These are phyloP conservation scores for Drosophila athabasca DNA, from an alignment of 1,140 invertebrate genomes.

Conservation along the genomic window DNA sequence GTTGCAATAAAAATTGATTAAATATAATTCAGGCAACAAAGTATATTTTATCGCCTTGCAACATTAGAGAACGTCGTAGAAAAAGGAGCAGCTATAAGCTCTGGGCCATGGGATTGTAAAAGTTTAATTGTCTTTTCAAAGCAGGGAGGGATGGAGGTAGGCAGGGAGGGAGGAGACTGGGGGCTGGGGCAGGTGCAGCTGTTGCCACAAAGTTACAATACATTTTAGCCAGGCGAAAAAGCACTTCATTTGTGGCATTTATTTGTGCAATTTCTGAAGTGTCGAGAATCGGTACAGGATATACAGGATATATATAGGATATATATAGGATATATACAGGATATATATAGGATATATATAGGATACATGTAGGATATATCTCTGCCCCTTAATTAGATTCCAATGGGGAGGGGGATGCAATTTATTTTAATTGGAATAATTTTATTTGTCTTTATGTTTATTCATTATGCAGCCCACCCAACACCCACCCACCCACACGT, in stretches of 20 bases:
- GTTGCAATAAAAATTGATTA: constrained; percentile 77
- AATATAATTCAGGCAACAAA: constrained; percentile 80
- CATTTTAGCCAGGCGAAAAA: constrained; percentile 41
- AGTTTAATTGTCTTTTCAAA: constrained; percentile 65
- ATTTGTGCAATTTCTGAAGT: constrained; percentile 10
- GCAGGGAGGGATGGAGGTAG: background rate
- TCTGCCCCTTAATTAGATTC: constrained; percentile 62
- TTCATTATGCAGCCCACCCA: constrained; percentile 77
- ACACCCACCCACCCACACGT: no score
- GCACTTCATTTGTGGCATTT: constrained; percentile 67
- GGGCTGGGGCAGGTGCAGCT: background rate
- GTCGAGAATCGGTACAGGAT: no score
- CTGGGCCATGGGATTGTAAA: constrained; percentile 49
- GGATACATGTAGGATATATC: background rate
- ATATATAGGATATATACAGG: background rate
- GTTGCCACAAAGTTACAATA: constrained; percentile 42
- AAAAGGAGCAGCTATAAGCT: constrained; percentile 39
- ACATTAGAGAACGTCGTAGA: constrained; percentile 53
- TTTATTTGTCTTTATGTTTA: constrained; percentile 83
- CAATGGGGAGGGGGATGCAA: constrained; percentile 51
- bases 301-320: no score
- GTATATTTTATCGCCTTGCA: constrained; percentile 73
- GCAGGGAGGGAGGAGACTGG: background rate
- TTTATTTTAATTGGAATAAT: constrained; percentile 83
- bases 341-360: background rate